These are phyloP conservation scores for Corticium candelabrum DNA, from an alignment of 37 sponge, comb jelly and placozoan genomes.

Conservation along the genomic window DNA sequence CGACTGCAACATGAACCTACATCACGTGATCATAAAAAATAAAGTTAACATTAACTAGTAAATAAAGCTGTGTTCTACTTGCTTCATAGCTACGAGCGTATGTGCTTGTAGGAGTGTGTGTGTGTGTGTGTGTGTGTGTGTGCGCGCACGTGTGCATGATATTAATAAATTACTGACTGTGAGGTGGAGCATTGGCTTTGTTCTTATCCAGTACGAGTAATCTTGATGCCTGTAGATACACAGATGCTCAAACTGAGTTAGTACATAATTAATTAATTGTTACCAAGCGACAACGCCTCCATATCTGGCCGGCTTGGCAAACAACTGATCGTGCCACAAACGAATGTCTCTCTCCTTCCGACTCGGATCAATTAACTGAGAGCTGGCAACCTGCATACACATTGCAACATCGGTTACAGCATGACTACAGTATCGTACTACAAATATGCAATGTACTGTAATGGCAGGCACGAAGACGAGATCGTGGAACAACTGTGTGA, in stretches of 20 bases:
- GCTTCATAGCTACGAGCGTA: too few relatives aligned
- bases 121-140: neutral
- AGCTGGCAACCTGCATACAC: conserved; percentile 30
- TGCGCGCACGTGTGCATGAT: neutral
- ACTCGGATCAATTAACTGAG: conserved; percentile 42
- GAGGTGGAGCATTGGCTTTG: conserved; percentile 49
- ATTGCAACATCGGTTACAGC: too few relatives aligned
- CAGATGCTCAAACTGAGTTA: neutral
- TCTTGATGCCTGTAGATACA: conserved; percentile 48
- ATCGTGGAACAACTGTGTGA: conserved; percentile 45
- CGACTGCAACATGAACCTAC: conserved; percentile 53
- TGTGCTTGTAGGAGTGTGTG: too few relatives aligned
- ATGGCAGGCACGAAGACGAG: conserved; percentile 52
- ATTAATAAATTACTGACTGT: conserved; percentile 24
- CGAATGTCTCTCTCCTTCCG: conserved; percentile 20
- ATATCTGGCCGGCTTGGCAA: conserved; percentile 49
- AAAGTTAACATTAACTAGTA: neutral
- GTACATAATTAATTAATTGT: neutral
- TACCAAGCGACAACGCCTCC: conserved; percentile 67
- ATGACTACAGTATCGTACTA: too few relatives aligned
- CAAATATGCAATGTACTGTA: conserved; percentile 30
- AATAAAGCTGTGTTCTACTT: too few relatives aligned
- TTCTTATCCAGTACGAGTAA: conserved; percentile 56
- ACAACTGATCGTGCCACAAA: conserved; percentile 67
- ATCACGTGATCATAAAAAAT: neutral